These are phyloP conservation scores for Malacoctenus gilli DNA, from an alignment of 2,797 vertebrate species.

Conservation along the genomic window DNA sequence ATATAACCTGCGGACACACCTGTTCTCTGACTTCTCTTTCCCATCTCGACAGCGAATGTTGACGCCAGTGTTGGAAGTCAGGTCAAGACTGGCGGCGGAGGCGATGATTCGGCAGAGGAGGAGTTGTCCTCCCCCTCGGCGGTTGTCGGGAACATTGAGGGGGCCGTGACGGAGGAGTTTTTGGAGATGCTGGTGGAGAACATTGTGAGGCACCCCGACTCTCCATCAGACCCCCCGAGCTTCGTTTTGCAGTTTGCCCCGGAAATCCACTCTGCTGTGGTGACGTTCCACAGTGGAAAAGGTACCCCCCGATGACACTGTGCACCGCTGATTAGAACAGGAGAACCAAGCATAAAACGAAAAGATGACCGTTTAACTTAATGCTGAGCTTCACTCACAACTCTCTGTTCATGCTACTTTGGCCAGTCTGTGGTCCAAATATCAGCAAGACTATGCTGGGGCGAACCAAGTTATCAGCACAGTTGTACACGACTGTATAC, in stretches of 20 bases:
- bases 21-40: too few relatives aligned
- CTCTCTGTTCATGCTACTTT: too few relatives aligned
- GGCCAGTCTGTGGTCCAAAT: too few relatives aligned
- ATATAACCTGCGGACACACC: too few relatives aligned
- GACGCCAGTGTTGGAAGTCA: conserved; percentile 5
- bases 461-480: too few relatives aligned
- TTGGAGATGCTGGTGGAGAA: conserved; percentile 80
- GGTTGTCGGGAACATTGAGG: conserved; percentile 68
- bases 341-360: too few relatives aligned
- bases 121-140: conserved; percentile 39
- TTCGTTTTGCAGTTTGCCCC: conserved; percentile 72
- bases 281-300: conserved; percentile 71
- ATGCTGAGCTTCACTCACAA: too few relatives aligned
- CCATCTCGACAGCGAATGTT: too few relatives aligned
- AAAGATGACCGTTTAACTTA: too few relatives aligned
- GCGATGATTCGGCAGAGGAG: conserved; percentile 28
- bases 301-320: conserved; percentile 50
- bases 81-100: background rate
- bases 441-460: too few relatives aligned
- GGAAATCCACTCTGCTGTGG: conserved; percentile 64
- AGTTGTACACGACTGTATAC: too few relatives aligned
- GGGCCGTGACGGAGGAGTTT: conserved; percentile 35
- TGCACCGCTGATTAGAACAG: too few relatives aligned
- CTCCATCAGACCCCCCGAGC: background rate
- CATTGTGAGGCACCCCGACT: conserved; percentile 44